Conservation (phyloP, 2,113 vertebrate genomes). For the Pygoscelis antarcticus region DNA sequence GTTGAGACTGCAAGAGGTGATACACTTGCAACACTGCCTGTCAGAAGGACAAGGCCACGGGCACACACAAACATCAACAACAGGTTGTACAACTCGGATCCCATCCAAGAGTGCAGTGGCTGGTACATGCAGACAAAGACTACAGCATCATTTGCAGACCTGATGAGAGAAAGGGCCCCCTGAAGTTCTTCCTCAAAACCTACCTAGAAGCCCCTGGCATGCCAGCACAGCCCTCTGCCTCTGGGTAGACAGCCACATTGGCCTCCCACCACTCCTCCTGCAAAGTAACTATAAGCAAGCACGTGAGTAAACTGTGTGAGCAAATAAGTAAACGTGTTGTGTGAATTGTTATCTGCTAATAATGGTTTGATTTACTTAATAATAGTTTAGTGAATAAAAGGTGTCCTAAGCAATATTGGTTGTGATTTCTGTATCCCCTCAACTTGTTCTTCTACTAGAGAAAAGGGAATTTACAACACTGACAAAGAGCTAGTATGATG, state of each 20-base stretch:
- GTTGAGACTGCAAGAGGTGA: background rate
- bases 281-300: background rate
- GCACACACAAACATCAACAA: background rate
- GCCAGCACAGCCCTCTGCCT: background rate
- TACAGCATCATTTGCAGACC: background rate
- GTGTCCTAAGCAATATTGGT: background rate
- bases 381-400: background rate
- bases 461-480: background rate
- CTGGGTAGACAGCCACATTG: background rate
- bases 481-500: background rate
- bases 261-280: background rate
- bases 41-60: background rate
- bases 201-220: background rate
- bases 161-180: background rate
- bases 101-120: background rate
- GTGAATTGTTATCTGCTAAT: background rate
- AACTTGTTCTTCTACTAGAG: background rate
- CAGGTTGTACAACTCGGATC: background rate
- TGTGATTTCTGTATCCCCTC: background rate
- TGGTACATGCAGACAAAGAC: background rate
- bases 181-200: background rate
- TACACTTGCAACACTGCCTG: accelerated
- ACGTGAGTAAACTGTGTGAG: background rate
- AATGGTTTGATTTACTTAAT: background rate
- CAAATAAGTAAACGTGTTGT: background rate